phyloP scores from a whole-genome alignment of 2,888 invertebrate genomes.

The Mactromeris polynyma region DNA sequence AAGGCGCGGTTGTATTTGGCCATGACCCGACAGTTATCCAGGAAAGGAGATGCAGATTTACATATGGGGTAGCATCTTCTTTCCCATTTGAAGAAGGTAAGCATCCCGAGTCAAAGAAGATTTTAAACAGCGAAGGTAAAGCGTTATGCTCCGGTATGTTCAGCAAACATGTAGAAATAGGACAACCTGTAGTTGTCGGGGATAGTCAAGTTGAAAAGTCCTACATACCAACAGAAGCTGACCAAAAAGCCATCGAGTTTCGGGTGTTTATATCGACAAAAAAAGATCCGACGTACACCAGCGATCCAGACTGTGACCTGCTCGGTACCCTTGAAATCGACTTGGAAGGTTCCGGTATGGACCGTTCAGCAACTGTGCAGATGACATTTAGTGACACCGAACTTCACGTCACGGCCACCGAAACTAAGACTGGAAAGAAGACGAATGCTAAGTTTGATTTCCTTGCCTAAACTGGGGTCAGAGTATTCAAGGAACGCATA shows the following conservation, averaged over 20 bases:
- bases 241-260: slow-evolving; percentile 46
- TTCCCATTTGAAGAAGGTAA: slow-evolving; percentile 46
- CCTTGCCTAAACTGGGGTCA: slow-evolving; percentile 35
- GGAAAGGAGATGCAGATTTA: slow-evolving; percentile 57
- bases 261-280: slow-evolving; percentile 60
- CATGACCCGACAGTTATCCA: slow-evolving; percentile 64
- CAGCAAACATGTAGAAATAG: slow-evolving; percentile 62
- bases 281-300: slow-evolving; percentile 49
- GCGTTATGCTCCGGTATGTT: slow-evolving; percentile 61
- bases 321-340: slow-evolving; percentile 58
- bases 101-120: slow-evolving; percentile 58
- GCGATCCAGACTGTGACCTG: slow-evolving; percentile 52
- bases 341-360: slow-evolving; percentile 39
- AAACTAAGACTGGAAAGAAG: slow-evolving; percentile 45
- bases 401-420: slow-evolving; percentile 62
- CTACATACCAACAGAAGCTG: slow-evolving; percentile 51
- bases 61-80: slow-evolving; percentile 63
- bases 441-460: slow-evolving; percentile 63
- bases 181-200: slow-evolving; percentile 56
- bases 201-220: slow-evolving; percentile 45
- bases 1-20: slow-evolving; percentile 71
- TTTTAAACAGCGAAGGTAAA: slow-evolving; percentile 37
- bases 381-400: slow-evolving; percentile 72
- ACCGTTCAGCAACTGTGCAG: slow-evolving; percentile 55
- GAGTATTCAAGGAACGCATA: not conserved